Percentiles rank a stretch among this genome's conserved stretches.
These are phyloP conservation scores for Beaufortia kweichowensis DNA, from an alignment of 2,113 vertebrate genomes.

Conservation along the genomic window DNA sequence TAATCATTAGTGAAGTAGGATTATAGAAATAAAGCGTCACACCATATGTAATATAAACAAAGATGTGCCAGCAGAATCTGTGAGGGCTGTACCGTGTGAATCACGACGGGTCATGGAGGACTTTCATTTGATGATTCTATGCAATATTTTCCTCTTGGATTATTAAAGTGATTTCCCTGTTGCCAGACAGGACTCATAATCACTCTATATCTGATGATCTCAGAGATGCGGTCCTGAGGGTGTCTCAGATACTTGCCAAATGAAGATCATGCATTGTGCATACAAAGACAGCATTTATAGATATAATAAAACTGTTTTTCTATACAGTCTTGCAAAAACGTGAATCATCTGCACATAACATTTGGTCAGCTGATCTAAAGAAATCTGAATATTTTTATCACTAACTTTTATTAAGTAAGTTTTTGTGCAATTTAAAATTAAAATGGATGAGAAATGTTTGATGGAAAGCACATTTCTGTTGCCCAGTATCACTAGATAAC, in stretches of 20 bases:
- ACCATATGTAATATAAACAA: constrained; percentile 38
- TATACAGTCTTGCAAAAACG: neutral
- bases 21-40: constrained; percentile 15
- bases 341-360: neutral
- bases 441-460: neutral
- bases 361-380: too few species aligned
- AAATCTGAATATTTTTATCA: too few species aligned
- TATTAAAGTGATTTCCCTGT: constrained; percentile 33
- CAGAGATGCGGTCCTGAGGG: neutral
- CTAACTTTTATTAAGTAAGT: too few species aligned
- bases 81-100: constrained; percentile 54
- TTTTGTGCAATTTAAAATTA: too few species aligned
- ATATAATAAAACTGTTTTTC: constrained; percentile 2
- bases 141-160: constrained; percentile 33
- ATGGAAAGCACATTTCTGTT: neutral
- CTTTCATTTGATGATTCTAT: constrained; percentile 19
- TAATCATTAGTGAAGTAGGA: constrained; percentile 9
- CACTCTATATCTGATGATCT: neutral
- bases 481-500: too few species aligned
- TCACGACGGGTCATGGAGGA: constrained; percentile 47
- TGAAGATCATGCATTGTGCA: constrained; percentile 1
- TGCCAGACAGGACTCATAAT: neutral
- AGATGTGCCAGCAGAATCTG: constrained; percentile 38
- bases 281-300: constrained; percentile 1
- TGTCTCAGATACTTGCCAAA: constrained; percentile 7